Evolutionary conservation across 2,113 vertebrate species (phyloP).

Genomic region (Empidonax alnorum): DNA sequence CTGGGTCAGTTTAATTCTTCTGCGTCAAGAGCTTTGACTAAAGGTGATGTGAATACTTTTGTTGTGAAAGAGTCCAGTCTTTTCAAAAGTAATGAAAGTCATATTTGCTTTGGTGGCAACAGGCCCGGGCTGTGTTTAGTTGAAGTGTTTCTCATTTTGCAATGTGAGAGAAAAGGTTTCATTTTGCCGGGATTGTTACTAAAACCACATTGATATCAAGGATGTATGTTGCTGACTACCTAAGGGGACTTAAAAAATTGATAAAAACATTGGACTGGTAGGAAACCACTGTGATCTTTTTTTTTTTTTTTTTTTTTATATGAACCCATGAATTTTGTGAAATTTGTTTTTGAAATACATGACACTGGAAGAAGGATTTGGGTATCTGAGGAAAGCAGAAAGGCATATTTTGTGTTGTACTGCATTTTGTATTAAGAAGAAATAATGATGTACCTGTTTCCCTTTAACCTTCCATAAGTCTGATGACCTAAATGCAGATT

Average conservation of each 20-base stretch:
- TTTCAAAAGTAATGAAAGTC: constrained; percentile 2
- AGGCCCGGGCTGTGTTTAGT: neutral
- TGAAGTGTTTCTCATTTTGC: neutral
- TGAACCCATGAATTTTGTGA: neutral
- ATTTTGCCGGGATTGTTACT: neutral
- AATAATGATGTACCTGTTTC: neutral
- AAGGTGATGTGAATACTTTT: neutral
- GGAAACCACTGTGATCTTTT: neutral
- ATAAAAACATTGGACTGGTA: neutral
- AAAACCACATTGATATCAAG: neutral
- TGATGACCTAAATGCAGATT: neutral
- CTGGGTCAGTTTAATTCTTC: neutral
- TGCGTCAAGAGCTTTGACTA: neutral
- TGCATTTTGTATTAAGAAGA: neutral
- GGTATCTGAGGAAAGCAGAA: neutral
- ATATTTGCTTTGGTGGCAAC: neutral
- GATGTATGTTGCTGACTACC: neutral
- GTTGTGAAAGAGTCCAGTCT: neutral
- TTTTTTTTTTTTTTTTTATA: neutral
- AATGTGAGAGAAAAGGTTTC: neutral
- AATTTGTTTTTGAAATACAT: neutral
- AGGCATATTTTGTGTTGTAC: neutral
- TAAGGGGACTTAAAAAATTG: neutral
- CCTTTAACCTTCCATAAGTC: neutral
- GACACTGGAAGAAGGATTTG: neutral